Percentiles rank a stretch among this genome's conserved stretches.
phyloP scores from a whole-genome alignment of 2,797 vertebrate species.

The Aphelocoma californica region DNA sequence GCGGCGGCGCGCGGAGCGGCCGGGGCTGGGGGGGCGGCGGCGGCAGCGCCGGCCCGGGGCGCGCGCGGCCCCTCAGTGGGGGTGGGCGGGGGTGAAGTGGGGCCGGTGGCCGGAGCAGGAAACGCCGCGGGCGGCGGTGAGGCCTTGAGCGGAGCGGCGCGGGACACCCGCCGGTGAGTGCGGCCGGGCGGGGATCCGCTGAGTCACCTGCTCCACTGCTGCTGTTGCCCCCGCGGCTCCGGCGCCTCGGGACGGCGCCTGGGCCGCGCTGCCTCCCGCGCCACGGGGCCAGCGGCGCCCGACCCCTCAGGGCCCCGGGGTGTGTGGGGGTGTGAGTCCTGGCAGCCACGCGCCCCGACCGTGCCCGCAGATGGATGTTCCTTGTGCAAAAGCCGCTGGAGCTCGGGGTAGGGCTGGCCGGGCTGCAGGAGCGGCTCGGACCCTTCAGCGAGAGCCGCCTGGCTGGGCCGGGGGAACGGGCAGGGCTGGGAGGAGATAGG shows the following conservation, averaged over 20 bases:
- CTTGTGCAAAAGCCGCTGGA: neutral
- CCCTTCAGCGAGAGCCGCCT: fast-evolving
- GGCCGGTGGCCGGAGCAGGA: slow-evolving; percentile 6
- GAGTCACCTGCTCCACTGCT: slow-evolving; percentile 13
- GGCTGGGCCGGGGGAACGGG: neutral
- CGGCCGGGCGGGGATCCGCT: slow-evolving; percentile 22
- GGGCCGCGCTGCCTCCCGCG: neutral
- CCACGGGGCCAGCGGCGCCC: neutral
- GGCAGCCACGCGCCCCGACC: neutral
- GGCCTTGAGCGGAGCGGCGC: slow-evolving; percentile 26
- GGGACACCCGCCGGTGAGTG: slow-evolving; percentile 40
- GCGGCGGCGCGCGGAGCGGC: neutral
- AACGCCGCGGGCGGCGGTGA: slow-evolving; percentile 5
- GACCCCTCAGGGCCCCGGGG: neutral
- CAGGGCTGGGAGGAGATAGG: fast-evolving
- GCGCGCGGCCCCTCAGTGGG: neutral
- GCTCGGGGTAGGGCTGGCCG: neutral
- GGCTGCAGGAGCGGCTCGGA: too few relatives aligned
- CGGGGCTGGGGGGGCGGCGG: neutral
- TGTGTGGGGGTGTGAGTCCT: neutral
- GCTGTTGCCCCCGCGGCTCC: neutral
- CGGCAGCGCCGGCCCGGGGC: neutral
- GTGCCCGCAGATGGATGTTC: neutral
- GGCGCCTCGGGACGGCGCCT: neutral
- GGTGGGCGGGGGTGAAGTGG: neutral